Conservation (phyloP, 2,797 vertebrate species). For the Tiaroga cobitis region DNA sequence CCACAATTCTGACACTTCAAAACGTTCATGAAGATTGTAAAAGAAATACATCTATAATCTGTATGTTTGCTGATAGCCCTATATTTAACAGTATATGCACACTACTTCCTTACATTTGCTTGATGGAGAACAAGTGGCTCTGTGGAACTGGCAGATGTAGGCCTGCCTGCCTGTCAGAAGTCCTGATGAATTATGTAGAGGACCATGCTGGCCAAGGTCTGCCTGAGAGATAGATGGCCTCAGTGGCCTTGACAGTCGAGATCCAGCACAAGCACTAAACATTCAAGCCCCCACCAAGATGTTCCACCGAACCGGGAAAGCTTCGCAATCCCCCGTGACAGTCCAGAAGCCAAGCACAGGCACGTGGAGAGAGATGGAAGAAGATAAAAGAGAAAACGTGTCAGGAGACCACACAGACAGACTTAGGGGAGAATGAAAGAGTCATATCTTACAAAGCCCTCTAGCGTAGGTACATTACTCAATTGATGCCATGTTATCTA, state of each 20-base stretch:
- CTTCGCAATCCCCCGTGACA: neutral
- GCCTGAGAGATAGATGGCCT: constrained; percentile 37
- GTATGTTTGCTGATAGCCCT: neutral
- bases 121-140: neutral
- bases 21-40: too few species aligned
- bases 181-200: constrained; percentile 51
- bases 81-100: neutral
- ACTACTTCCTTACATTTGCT: neutral
- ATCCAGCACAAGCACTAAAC: constrained; percentile 32
- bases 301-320: neutral
- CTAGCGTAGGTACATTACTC: neutral
- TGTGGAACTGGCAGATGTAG: constrained; percentile 5
- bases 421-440: neutral
- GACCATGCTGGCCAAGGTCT: constrained; percentile 13
- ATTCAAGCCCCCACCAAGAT: constrained; percentile 1
- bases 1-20: neutral
- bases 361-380: neutral
- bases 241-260: constrained; percentile 19
- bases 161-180: constrained; percentile 25
- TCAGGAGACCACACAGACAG: neutral
- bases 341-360: neutral
- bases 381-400: neutral
- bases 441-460: neutral
- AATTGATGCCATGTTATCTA: neutral
- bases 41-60: too few species aligned